A percentile compares a stretch with the other conserved stretches of the same genome.
phyloP scores from a whole-genome alignment of 2,797 vertebrate genomes.

The Lithobates pipiens region DNA sequence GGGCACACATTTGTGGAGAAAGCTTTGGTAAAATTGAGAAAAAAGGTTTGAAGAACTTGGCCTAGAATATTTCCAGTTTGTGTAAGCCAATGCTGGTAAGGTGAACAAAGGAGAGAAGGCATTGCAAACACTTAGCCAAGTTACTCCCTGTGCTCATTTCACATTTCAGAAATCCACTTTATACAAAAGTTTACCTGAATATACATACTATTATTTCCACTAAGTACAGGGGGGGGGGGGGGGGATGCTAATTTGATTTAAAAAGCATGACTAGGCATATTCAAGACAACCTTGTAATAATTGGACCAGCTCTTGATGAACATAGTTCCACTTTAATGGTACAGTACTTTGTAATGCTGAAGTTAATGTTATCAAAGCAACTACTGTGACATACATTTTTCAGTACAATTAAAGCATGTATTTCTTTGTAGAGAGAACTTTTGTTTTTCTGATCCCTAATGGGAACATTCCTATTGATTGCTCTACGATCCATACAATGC shows the following conservation, averaged over 20 bases:
- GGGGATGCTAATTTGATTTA: not conserved
- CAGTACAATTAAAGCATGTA: slow-evolving; percentile 13
- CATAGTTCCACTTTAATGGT: not conserved
- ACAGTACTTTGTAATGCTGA: not conserved
- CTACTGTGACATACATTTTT: not conserved
- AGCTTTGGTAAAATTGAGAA: too few species aligned
- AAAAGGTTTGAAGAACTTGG: too few species aligned
- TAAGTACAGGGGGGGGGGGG: too few species aligned
- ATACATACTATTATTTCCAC: too few species aligned
- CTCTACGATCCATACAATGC: slow-evolving; percentile 28
- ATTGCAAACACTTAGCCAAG: too few species aligned
- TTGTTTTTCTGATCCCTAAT: slow-evolving; percentile 2
- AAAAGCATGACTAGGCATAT: not conserved
- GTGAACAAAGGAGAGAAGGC: too few species aligned
- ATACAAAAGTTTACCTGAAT: too few species aligned
- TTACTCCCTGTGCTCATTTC: too few species aligned
- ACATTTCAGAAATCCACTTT: too few species aligned
- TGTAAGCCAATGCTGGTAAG: too few species aligned
- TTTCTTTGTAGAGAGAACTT: slow-evolving; percentile 10
- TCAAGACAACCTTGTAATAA: not conserved
- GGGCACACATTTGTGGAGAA: too few species aligned
- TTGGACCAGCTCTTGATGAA: not conserved
- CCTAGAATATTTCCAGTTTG: too few species aligned
- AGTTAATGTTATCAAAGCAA: slow-evolving; percentile 1
- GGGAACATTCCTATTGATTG: slow-evolving; percentile 35